Evolutionary conservation across 35 echinoderm and acorn worm genomes (phyloP), one percentile per base, ranked within the genome.

Genomic region (Apostichopus parvimensis): DNA sequence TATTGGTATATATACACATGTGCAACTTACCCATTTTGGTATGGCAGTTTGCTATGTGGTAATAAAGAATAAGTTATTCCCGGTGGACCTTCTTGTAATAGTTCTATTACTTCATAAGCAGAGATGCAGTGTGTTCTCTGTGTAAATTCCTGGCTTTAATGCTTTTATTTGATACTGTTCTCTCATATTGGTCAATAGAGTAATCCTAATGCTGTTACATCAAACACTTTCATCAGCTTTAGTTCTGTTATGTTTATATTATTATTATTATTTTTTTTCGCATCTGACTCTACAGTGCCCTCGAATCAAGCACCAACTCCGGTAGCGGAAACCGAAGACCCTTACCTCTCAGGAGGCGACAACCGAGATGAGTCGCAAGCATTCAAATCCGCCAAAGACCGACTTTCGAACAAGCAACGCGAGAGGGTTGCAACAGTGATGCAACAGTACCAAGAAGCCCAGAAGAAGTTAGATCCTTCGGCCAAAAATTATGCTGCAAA

Each of bases 361-460:
- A 66, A 20, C 13, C 78, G 79, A 3, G 90, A 88, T 14, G 95
- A 96, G 64, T 79, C 91, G 28, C 52, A 89, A 12, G 90, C 90
- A 9, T 96, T 87, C 83, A 60, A 77, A 71, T 73, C 23, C 6
- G 95, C 89, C 53, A 91, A 91, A 53, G 68, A 55, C 8, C 71
- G 89, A 18, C 76, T 91, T 2, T 54, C 68, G 2, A 91, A 79
- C 76, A 59, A 59, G 22, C 89, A 91, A 21, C 89, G 68, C 9
- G 89, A 91, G 73, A 77, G 89, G 52, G 61, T 79, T 22, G 89
- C 89, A 54, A 59, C 14, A 56, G 89, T 85, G 5, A 96, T 96
- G 95, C 92, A 96, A 61, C 95, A 96, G 25, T 96, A 93, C 93
- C 90, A 96, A 80, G 95, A 96, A 65, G 95, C 95, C 0, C 93